A percentile compares a stretch with the other conserved stretches of the same genome.
These are phyloP conservation scores for Drosophila micromelanica DNA, from an alignment of 1,140 invertebrate species.

Conservation along the genomic window DNA sequence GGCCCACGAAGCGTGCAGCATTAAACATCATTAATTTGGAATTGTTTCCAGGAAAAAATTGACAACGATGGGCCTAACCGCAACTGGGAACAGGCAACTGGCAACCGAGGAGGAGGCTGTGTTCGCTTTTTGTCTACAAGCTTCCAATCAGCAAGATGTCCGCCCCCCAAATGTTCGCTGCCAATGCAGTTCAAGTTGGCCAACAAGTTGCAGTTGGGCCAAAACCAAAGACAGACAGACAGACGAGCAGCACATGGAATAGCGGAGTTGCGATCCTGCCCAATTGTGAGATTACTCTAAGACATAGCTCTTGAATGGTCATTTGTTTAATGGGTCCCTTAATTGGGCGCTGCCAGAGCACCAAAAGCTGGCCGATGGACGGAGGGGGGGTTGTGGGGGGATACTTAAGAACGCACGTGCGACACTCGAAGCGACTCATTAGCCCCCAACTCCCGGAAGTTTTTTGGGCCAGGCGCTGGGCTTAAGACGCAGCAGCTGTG, in stretches of 20 bases:
- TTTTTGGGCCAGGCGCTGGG: slow-evolving; percentile 18
- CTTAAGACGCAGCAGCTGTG: slow-evolving; percentile 40
- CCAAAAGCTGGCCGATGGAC: no score
- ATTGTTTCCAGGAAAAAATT: slow-evolving; percentile 61
- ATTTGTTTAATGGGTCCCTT: slow-evolving; percentile 65
- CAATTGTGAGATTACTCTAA: slow-evolving; percentile 40
- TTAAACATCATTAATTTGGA: slow-evolving; percentile 67
- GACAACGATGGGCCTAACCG: slow-evolving; percentile 52
- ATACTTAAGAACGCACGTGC: slow-evolving; percentile 70
- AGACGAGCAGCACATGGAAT: not conserved
- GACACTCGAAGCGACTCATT: slow-evolving; percentile 76
- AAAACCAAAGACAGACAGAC: no score
- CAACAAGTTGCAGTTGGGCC: no score
- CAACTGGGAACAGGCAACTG: slow-evolving; percentile 18
- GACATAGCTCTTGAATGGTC: slow-evolving; percentile 60
- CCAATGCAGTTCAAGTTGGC: no score
- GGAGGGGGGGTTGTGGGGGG: not conserved
- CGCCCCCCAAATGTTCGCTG: slow-evolving; percentile 31
- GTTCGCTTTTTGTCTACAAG: slow-evolving; percentile 40
- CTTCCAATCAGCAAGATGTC: slow-evolving; percentile 46
- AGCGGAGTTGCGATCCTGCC: slow-evolving; percentile 27
- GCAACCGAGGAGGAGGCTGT: slow-evolving; percentile 1
- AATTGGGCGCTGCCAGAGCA: slow-evolving; percentile 53
- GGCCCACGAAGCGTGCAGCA: slow-evolving; percentile 59
- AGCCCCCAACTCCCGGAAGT: slow-evolving; percentile 39